phyloP scores from a whole-genome alignment of 2,113 vertebrate species.

The Shinisaurus crocodilurus region DNA sequence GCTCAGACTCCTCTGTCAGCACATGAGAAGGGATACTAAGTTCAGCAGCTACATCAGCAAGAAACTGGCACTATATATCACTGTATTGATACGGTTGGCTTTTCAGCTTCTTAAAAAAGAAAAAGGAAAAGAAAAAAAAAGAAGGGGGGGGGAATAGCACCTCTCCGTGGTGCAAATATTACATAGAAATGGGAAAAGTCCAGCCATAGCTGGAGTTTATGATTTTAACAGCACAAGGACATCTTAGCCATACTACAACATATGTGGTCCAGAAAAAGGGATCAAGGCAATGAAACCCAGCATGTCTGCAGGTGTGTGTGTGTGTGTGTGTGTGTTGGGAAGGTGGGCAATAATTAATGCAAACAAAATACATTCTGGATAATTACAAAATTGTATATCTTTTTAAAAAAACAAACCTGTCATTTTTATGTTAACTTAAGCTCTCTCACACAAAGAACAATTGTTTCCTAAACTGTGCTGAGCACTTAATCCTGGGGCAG shows the following conservation, averaged over 20 bases:
- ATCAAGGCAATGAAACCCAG: neutral
- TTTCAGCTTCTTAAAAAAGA: constrained; percentile 3
- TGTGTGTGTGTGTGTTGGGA: too few species aligned
- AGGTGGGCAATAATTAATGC: neutral
- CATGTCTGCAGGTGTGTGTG: too few species aligned
- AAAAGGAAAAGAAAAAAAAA: neutral
- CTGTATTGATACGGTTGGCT: constrained; percentile 22
- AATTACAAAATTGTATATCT: neutral
- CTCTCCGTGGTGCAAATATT: neutral
- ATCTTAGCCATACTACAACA: neutral
- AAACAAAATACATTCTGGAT: neutral
- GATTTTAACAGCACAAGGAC: neutral
- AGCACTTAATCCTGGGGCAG: too few species aligned
- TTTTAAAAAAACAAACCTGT: neutral
- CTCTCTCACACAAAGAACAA: too few species aligned
- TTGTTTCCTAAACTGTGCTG: too few species aligned
- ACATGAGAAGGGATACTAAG: constrained; percentile 26
- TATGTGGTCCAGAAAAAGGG: neutral
- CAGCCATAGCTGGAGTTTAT: neutral
- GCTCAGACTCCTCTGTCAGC: constrained; percentile 16
- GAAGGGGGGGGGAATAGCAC: too few species aligned
- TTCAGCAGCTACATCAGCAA: constrained; percentile 27
- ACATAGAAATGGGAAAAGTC: neutral
- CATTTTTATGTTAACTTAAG: neutral
- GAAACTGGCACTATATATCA: constrained; percentile 23